Conservation (phyloP, 2,888 invertebrate species). For the Drosophila limbata region DNA sequence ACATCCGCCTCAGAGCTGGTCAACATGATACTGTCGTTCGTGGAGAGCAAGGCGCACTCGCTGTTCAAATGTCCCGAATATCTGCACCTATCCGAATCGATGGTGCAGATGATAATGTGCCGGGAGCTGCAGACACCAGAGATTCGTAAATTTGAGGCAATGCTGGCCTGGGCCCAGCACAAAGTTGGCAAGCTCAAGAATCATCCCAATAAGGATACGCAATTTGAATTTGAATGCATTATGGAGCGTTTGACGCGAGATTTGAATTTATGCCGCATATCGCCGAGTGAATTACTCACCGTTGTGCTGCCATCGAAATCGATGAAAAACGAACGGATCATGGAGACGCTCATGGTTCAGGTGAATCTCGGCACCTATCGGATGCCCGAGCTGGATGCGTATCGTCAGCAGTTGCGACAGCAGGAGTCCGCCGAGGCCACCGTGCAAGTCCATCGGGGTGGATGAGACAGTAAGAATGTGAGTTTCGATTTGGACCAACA, state of each 20-base stretch:
- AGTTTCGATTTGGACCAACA: slow-evolving; percentile 84
- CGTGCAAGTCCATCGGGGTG: slow-evolving; percentile 86
- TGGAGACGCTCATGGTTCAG: slow-evolving; percentile 96
- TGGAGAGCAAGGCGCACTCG: slow-evolving; percentile 94
- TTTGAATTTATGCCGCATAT: slow-evolving; percentile 94
- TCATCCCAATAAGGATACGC: slow-evolving; percentile 93
- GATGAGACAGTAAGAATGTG: slow-evolving; percentile 85
- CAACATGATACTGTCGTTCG: slow-evolving; percentile 96
- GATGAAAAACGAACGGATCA: slow-evolving; percentile 95
- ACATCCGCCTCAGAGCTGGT: slow-evolving; percentile 97
- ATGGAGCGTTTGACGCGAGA: slow-evolving; percentile 96
- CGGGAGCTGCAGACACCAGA: slow-evolving; percentile 95
- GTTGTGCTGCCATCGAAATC: slow-evolving; percentile 97
- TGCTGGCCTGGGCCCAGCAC: slow-evolving; percentile 95
- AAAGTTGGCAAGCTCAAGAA: slow-evolving; percentile 90
- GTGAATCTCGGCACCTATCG: slow-evolving; percentile 97
- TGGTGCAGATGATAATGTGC: slow-evolving; percentile 97
- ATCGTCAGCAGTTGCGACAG: slow-evolving; percentile 93
- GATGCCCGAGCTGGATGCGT: slow-evolving; percentile 95
- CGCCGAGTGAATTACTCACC: slow-evolving; percentile 96
- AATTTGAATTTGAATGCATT: slow-evolving; percentile 95
- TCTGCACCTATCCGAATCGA: slow-evolving; percentile 95
- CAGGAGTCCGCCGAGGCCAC: slow-evolving; percentile 94
- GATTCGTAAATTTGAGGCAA: slow-evolving; percentile 96
- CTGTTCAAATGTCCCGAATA: slow-evolving; percentile 94